Evolutionary conservation across 2,888 invertebrate species (phyloP), one percentile per base, ranked within the genome.

Genomic region (Dinocampus coccinellae): DNA sequence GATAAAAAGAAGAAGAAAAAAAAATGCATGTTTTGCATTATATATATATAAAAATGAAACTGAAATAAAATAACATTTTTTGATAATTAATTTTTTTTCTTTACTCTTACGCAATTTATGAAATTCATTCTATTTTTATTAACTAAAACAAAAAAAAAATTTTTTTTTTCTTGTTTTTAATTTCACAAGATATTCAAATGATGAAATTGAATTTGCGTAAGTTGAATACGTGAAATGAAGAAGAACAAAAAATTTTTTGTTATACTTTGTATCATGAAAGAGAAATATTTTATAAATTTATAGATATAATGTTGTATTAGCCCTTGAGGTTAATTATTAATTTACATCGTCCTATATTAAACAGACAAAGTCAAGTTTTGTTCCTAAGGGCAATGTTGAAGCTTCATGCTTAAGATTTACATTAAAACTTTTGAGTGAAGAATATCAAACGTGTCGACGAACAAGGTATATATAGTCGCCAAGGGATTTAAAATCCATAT

Each of bases 361-460:
- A 7, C 47, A 3, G 16, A 9, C 47, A n/a, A 16, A 47, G 47
- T 20, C 16, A 47, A 47, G 47, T 47, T 47, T 47, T n/a, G 16
- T 47, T 47, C 47, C 47, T 47, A 16, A 47, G 34, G 34, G 60
- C 34, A 33, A 33, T 60, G 34, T 60, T 20, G 20, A 60, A 34
- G 22, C 60, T 22, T n/a, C 16, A 33, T 34, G 34, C 60, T 60
- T 11, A 60, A 60, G 34, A 36, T 20, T 34, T 10, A 60, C 33
- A 34, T 22, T 20, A 60, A 60, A 60, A 60, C 60, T 60, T n/a
- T 60, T 29, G 33, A 20, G 24, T 29, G 34, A 33, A 60, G 34
- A 4, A 34, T 60, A 36, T 60, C 16, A 36, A 7, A 36, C 22
- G 20, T 47, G 20, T 16, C 20, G 20, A 7, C 57, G 24, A 57